Conservation (phyloP, 2,797 vertebrate species). For the Rhyacichthys aspro region DNA sequence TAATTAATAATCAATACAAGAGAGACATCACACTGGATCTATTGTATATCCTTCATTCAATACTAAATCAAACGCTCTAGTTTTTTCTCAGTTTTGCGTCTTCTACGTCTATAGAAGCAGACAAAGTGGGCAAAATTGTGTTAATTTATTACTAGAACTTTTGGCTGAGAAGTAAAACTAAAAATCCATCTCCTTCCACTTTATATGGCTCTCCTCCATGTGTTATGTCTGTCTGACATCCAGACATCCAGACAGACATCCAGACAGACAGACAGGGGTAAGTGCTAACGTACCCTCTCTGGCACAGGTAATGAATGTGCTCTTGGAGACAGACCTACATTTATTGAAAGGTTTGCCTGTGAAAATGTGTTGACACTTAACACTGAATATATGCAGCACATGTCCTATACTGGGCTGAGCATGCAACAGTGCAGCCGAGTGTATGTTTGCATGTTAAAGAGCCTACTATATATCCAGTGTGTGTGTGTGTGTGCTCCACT, state of each 20-base stretch:
- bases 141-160: no score
- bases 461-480: conserved; percentile 12
- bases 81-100: no score
- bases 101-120: no score
- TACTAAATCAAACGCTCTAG: no score
- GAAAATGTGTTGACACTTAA: conserved; percentile 3
- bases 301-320: not conserved
- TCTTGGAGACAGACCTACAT: not conserved
- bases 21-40: no score
- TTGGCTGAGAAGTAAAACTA: not conserved
- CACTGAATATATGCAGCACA: not conserved
- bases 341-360: conserved; percentile 5
- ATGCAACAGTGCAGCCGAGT: not conserved
- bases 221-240: not conserved
- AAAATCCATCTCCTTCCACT: no score
- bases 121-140: no score
- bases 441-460: conserved; percentile 13
- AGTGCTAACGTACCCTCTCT: not conserved
- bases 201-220: not conserved
- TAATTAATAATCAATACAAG: no score
- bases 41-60: no score
- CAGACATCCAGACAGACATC: not conserved
- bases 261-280: not conserved
- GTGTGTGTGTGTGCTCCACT: conserved; percentile 18
- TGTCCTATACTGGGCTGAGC: not conserved